A percentile compares a stretch with the other conserved stretches of the same genome.
Conservation (phyloP, 2,888 invertebrate genomes). For the Tipula lateralis region DNA sequence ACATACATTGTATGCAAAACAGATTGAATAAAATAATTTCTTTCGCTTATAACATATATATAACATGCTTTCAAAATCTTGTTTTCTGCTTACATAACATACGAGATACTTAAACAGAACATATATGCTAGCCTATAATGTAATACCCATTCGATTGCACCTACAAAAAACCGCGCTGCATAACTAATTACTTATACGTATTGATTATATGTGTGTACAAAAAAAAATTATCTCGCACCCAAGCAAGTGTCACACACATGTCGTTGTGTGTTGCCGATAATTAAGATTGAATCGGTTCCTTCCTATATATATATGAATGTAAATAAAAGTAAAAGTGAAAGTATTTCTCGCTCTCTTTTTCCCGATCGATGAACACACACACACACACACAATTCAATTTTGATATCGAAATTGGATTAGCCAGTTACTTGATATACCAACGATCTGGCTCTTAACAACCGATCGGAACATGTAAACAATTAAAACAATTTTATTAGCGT, state of each 20-base stretch:
- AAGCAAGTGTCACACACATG: not conserved
- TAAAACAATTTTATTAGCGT: not conserved
- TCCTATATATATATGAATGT: not conserved
- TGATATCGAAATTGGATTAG: not conserved
- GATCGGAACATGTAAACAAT: not conserved
- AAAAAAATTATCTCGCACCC: not conserved
- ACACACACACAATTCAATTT: not conserved
- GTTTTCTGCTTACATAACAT: not conserved
- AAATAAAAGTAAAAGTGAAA: slow-evolving; percentile 5
- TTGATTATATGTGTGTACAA: not conserved
- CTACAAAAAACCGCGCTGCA: not conserved
- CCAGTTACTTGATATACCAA: not conserved
- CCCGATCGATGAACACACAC: not conserved
- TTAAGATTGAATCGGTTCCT: not conserved
- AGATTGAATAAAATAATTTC: not conserved
- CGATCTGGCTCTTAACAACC: not conserved
- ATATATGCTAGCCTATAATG: not conserved
- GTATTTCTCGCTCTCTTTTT: not conserved
- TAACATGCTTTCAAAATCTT: not conserved
- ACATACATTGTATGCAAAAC: not conserved
- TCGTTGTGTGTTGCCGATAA: not conserved
- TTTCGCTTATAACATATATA: not conserved
- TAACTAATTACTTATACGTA: not conserved
- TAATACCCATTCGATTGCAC: not conserved
- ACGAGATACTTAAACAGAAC: not conserved